phyloP scores from a whole-genome alignment of 2,888 invertebrate genomes.

The Steromphala cineraria region DNA sequence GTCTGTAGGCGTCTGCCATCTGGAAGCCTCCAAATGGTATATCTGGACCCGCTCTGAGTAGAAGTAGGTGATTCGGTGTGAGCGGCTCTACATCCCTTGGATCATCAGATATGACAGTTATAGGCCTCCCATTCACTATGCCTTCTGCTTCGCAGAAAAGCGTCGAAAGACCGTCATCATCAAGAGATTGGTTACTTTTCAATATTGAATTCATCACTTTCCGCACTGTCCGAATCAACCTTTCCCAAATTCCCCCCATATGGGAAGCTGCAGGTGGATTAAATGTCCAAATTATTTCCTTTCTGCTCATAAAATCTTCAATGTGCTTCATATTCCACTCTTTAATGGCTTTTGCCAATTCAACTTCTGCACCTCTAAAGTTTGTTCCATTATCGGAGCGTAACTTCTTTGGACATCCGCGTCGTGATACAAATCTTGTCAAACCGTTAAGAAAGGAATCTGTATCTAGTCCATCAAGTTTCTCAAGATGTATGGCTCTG shows the following conservation, averaged over 20 bases:
- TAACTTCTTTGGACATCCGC: conserved; percentile 41
- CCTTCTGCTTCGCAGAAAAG: conserved; percentile 38
- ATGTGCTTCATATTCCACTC: background rate
- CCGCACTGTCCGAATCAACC: conserved; percentile 18
- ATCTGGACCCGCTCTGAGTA: conserved; percentile 3
- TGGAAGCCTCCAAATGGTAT: conserved; percentile 3
- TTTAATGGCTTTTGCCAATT: conserved; percentile 33
- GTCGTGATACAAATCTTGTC: conserved; percentile 44
- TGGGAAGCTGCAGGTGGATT: conserved; percentile 22
- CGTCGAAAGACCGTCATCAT: conserved; percentile 37
- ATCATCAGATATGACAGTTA: conserved; percentile 30
- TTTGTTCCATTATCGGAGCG: conserved; percentile 53
- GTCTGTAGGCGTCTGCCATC: too few species aligned
- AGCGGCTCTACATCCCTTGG: conserved; percentile 30
- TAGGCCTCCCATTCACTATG: conserved; percentile 39
- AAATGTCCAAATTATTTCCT: conserved; percentile 3
- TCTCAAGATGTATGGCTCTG: conserved; percentile 51
- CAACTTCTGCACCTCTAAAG: conserved; percentile 51
- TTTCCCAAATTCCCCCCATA: conserved; percentile 26
- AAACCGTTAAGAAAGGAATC: conserved; percentile 51
- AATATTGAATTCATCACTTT: conserved; percentile 5
- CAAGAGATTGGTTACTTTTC: background rate
- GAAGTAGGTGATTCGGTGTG: conserved; percentile 34
- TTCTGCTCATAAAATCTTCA: background rate
- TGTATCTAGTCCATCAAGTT: conserved; percentile 46